Conservation (phyloP, 2,113 vertebrate genomes). For the Eira barbara region DNA sequence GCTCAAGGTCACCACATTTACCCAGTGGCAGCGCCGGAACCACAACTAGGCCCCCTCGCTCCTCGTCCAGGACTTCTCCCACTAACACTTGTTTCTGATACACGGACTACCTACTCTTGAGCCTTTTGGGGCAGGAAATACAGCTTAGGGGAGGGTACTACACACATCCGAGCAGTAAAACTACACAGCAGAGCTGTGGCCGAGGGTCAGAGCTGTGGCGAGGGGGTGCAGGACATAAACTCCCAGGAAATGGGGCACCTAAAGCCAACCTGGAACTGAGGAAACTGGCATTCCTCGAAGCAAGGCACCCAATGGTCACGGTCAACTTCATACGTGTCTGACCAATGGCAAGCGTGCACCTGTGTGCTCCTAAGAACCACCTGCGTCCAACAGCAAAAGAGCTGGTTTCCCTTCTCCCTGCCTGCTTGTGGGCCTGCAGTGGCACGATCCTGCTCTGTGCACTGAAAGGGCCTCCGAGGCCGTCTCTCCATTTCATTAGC, state of each 20-base stretch:
- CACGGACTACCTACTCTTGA: neutral
- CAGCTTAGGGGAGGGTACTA: neutral
- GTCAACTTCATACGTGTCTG: neutral
- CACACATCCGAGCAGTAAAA: neutral
- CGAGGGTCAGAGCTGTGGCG: neutral
- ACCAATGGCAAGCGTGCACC: rapidly evolving
- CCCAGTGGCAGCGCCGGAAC: neutral
- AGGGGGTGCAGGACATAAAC: rapidly evolving
- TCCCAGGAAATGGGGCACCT: rapidly evolving
- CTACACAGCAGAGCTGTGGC: rapidly evolving
- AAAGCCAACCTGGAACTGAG: neutral
- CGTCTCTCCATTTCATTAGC: conserved; percentile 30
- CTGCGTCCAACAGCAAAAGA: neutral
- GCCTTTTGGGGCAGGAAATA: neutral
- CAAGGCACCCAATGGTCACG: neutral
- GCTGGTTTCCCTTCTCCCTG: neutral
- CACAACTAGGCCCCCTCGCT: neutral
- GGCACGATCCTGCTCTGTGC: neutral
- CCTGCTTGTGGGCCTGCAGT: neutral
- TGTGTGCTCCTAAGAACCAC: neutral
- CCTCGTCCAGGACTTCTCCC: rapidly evolving
- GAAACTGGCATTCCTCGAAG: neutral
- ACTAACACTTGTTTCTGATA: neutral
- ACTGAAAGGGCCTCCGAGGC: neutral
- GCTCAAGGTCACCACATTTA: neutral